Base-by-base conservation (phyloP, 2,888 invertebrate species). In the Brenthis hecate region DNA sequence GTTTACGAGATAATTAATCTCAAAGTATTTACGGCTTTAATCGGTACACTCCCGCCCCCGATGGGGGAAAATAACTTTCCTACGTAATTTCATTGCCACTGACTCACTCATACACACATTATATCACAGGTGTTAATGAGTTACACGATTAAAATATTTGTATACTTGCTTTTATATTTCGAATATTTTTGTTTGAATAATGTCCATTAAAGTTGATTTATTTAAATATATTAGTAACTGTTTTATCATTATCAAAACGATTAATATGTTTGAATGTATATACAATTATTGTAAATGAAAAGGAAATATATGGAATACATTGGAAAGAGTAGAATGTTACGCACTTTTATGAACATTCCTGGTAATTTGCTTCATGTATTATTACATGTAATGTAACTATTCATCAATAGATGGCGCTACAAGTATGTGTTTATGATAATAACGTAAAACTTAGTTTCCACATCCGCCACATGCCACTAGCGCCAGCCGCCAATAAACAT, bases 1-100 rank as follows among this genome's bases (percentile, higher is more conserved):
- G 92, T 92, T 92, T 92, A 92, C 92, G 92, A 91, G 91, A 92
- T 92, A 92, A 92, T 92, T 92, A 92, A 92, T 92, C 92, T 92
- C 89, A 88, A 91, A 92, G 91, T 92, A 92, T 92, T 92, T 92
- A 92, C 92, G 89, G 92, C 90, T 92, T 92, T 91, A 92, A 92
- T 92, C 92, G 91, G 91, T 91, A 85, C 84, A 83, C 87, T 85
- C 88, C 81, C 82, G 81, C 83, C 81, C 83, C 81, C 83, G 87
- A 86, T 87, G 88, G 89, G 87, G 88, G 88, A 82, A 88, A 90
- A 90, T 92, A 89, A 90, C 87, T 91, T 88, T 83, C 87, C 89
- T 91, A 91, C 88, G 91, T 90, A 88, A 91, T 91, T 91, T 87
- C 83, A 86, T 85, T 82, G 83, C 85, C 78, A 53, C 60, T 72